A percentile compares a stretch with the other conserved stretches of the same genome.
phyloP scores from a whole-genome alignment of 2,113 vertebrate genomes.

The Aepyceros melampus region DNA sequence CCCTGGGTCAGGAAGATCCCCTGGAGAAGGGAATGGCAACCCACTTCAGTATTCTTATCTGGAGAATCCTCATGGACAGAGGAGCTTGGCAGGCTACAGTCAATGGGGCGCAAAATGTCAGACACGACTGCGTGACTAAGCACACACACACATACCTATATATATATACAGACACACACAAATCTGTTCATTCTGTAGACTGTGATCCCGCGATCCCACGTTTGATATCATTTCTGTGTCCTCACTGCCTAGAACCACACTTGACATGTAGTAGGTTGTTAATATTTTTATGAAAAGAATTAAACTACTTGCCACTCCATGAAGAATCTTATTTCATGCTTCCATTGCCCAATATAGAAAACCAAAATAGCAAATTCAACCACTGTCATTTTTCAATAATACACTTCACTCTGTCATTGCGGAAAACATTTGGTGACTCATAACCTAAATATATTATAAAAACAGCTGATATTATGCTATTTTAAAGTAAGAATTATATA shows the following conservation, averaged over 20 bases:
- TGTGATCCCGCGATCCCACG: not conserved
- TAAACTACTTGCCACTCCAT: not conserved
- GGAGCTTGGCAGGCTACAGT: not conserved
- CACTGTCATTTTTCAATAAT: constrained; percentile 45
- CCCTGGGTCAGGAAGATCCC: not conserved
- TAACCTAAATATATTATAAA: constrained; percentile 24
- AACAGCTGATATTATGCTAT: constrained; percentile 15
- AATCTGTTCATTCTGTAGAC: not conserved
- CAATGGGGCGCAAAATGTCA: not conserved
- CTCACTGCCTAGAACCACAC: not conserved
- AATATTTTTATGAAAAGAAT: constrained; percentile 1
- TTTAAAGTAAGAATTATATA: constrained; percentile 36
- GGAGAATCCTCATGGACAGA: not conserved
- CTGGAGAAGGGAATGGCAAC: not conserved
- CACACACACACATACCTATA: not conserved
- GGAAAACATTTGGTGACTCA: constrained; percentile 33
- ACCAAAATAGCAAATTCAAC: constrained; percentile 23
- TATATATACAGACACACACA: not conserved
- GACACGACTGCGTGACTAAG: not conserved
- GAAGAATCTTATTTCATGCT: not conserved
- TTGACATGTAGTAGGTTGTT: not conserved
- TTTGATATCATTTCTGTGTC: not conserved
- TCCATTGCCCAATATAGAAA: not conserved
- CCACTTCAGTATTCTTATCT: not conserved
- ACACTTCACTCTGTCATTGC: not conserved